A percentile compares a stretch with the other conserved stretches of the same genome.
These are phyloP conservation scores for Plebejus anna DNA, from an alignment of 2,888 invertebrate species.

Conservation along the genomic window DNA sequence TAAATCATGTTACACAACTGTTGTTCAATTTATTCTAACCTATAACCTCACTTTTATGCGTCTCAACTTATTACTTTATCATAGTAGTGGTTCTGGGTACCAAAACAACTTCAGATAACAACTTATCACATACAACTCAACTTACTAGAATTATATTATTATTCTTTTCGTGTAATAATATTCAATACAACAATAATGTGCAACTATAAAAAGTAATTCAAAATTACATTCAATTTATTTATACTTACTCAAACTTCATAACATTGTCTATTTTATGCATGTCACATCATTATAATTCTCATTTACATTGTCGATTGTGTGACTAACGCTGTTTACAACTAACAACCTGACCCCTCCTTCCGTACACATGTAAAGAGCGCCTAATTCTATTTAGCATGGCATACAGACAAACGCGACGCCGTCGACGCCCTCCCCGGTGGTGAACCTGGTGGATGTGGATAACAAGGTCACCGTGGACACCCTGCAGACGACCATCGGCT, in stretches of 20 bases:
- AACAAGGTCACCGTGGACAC: slow-evolving; percentile 84
- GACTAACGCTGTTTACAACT: slow-evolving; percentile 42
- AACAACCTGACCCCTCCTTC: slow-evolving; percentile 48
- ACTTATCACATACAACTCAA: background rate
- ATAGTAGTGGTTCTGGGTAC: background rate
- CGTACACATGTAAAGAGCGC: slow-evolving; percentile 58
- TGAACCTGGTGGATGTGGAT: slow-evolving; percentile 89
- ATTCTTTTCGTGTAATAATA: no score
- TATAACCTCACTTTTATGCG: background rate
- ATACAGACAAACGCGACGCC: slow-evolving; percentile 92
- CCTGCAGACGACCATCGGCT: slow-evolving; percentile 88
- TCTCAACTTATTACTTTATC: background rate
- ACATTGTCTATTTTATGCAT: slow-evolving; percentile 18
- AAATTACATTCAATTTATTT: slow-evolving; percentile 6
- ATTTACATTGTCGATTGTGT: slow-evolving; percentile 26
- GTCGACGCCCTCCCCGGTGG: slow-evolving; percentile 89
- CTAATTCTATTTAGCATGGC: slow-evolving; percentile 83
- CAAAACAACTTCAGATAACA: background rate
- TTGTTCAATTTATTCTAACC: background rate
- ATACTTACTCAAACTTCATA: background rate
- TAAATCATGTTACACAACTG: background rate
- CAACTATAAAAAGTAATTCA: background rate
- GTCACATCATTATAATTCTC: background rate
- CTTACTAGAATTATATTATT: no score
- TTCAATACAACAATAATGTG: no score